Conservation (phyloP, 2,113 vertebrate genomes). For the Terrapene triunguis region DNA sequence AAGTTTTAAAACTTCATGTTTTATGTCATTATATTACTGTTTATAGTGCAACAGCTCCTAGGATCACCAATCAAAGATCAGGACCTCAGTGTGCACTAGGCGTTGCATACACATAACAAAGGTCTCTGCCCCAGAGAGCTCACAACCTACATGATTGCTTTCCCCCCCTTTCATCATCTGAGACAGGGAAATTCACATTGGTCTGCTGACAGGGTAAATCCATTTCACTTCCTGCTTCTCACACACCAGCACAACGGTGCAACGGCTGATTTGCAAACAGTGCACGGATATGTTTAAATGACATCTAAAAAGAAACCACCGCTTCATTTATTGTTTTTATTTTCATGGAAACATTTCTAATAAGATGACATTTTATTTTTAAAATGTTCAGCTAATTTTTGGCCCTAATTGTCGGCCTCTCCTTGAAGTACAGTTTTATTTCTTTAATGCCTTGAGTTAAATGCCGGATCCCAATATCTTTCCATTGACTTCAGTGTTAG, state of each 20-base stretch:
- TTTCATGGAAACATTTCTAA: background rate
- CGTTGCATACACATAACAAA: background rate
- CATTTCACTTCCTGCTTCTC: background rate
- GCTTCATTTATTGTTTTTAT: background rate
- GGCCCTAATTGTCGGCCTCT: background rate
- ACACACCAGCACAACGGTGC: background rate
- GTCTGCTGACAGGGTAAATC: background rate
- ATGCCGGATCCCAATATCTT: background rate
- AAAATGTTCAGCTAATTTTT: background rate
- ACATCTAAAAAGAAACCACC: background rate
- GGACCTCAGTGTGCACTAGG: background rate
- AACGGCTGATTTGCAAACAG: background rate
- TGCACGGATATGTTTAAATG: background rate
- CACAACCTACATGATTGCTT: background rate
- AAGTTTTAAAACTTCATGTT: background rate
- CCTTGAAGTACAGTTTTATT: background rate
- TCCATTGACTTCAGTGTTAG: background rate
- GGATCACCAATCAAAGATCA: background rate
- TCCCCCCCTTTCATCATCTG: background rate
- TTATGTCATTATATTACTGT: background rate
- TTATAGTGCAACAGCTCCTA: background rate
- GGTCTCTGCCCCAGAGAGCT: background rate
- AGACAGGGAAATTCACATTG: background rate
- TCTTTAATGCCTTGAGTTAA: background rate
- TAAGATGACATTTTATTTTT: background rate